Evolutionary conservation across 1,140 invertebrate species (phyloP).

Genomic region (Ctenoplectra terminalis): DNA sequence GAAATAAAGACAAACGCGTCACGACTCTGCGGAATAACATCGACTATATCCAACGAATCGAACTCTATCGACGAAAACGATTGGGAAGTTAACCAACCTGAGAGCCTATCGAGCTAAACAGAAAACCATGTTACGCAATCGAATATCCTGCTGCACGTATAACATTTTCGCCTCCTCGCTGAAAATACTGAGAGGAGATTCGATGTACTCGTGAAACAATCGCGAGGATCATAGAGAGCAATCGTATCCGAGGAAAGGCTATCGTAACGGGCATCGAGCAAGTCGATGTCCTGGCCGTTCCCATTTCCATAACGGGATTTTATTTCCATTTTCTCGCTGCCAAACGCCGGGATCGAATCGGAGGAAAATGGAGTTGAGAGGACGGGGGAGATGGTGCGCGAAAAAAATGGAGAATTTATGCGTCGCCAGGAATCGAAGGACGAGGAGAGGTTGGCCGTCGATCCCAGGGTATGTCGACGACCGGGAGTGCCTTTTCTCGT

Average conservation of each 20-base stretch:
- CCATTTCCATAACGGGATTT: constrained; percentile 74
- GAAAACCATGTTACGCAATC: constrained; percentile 3
- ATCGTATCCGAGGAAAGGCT: constrained; percentile 20
- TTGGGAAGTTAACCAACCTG: not conserved
- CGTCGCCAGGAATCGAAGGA: constrained; percentile 24
- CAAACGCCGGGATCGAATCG: constrained; percentile 8
- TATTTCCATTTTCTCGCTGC: constrained; percentile 71
- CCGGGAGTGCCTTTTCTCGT: not conserved
- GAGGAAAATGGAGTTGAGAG: constrained; percentile 6
- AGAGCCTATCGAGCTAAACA: not conserved
- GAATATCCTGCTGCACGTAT: not conserved
- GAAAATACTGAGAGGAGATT: not conserved
- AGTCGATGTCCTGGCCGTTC: constrained; percentile 20
- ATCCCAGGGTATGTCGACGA: not conserved
- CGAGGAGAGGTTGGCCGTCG: constrained; percentile 1
- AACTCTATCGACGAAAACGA: not conserved
- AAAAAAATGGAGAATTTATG: constrained; percentile 41
- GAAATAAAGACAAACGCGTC: not conserved
- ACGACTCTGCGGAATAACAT: too few species aligned
- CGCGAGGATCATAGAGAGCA: constrained; percentile 18
- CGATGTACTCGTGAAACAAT: constrained; percentile 18
- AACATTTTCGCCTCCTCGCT: too few species aligned
- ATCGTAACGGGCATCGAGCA: constrained; percentile 28
- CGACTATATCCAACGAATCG: too few species aligned
- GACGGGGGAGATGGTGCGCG: not conserved